Conservation (phyloP, 1,140 invertebrate genomes). For the Philotrypesis tridentata region DNA sequence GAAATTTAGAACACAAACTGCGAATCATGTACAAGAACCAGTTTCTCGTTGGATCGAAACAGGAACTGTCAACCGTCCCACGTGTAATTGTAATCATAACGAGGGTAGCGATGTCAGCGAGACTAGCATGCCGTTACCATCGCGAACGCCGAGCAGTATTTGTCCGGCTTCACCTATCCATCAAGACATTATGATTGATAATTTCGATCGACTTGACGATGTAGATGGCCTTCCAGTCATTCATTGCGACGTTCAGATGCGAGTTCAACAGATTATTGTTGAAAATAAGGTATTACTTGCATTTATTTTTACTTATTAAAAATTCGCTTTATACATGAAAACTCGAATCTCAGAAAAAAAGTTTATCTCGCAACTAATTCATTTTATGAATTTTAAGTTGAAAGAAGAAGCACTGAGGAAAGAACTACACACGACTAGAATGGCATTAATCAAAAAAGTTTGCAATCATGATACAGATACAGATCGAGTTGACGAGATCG, state of each 20-base stretch:
- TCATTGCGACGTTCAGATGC: constrained; percentile 84
- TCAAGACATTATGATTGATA: constrained; percentile 66
- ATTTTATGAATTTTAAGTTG: constrained; percentile 70
- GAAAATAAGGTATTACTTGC: constrained; percentile 81
- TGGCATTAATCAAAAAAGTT: constrained; percentile 82
- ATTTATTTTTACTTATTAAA: background rate
- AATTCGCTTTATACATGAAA: background rate
- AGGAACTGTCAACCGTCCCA: constrained; percentile 43
- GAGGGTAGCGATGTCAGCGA: constrained; percentile 70
- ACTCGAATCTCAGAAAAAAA: constrained; percentile 27
- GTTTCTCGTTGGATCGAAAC: constrained; percentile 58
- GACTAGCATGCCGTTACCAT: constrained; percentile 65
- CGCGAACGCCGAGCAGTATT: constrained; percentile 70
- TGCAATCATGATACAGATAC: constrained; percentile 77
- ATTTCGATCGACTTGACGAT: constrained; percentile 74
- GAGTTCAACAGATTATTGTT: constrained; percentile 85
- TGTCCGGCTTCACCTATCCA: constrained; percentile 69
- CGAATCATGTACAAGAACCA: constrained; percentile 57
- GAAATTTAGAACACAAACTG: constrained; percentile 31
- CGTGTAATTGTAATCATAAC: constrained; percentile 60
- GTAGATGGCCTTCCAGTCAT: constrained; percentile 88
- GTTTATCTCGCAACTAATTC: constrained; percentile 20
- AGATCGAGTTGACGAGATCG: constrained; percentile 77
- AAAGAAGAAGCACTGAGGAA: constrained; percentile 81
- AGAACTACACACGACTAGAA: constrained; percentile 81